A percentile compares a stretch with the other conserved stretches of the same genome.
phyloP scores from a whole-genome alignment of 37 sponge, comb jelly and placozoan genomes.

The Corticium candelabrum region DNA sequence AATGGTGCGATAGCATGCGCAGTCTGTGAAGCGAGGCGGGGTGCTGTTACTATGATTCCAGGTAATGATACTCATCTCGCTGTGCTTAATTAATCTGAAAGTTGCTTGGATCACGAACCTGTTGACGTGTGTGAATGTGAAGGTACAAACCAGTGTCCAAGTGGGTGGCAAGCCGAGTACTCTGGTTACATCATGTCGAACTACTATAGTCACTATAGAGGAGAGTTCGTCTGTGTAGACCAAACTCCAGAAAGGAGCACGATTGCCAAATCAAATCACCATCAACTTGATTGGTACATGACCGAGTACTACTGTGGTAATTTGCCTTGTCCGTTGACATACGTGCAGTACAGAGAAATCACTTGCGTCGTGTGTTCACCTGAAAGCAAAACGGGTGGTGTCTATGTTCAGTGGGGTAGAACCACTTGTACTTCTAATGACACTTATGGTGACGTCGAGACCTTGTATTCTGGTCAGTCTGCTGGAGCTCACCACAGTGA shows the following conservation, averaged over 20 bases:
- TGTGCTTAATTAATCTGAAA: background rate
- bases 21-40: constrained; percentile 12
- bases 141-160: constrained; percentile 7
- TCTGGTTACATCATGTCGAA: constrained; percentile 11
- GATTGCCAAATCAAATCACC: background rate
- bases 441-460: constrained; percentile 8
- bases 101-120: no score
- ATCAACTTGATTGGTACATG: background rate
- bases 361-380: background rate
- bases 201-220: background rate
- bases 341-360: background rate
- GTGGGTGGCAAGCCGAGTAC: constrained; percentile 18
- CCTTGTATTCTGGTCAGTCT: constrained; percentile 17
- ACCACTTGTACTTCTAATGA: background rate
- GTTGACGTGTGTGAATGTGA: no score
- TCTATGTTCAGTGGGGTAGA: constrained; percentile 18
- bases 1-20: constrained; percentile 7
- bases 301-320: background rate
- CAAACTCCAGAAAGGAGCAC: background rate
- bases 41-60: constrained; percentile 9
- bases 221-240: constrained; percentile 12
- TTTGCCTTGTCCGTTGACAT: background rate
- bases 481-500: constrained; percentile 10
- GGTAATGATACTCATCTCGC: background rate
- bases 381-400: background rate